A percentile compares a stretch with the other conserved stretches of the same genome.
phyloP scores from a whole-genome alignment of 2,797 vertebrate species.

The Kryptopterus vitreolus region DNA sequence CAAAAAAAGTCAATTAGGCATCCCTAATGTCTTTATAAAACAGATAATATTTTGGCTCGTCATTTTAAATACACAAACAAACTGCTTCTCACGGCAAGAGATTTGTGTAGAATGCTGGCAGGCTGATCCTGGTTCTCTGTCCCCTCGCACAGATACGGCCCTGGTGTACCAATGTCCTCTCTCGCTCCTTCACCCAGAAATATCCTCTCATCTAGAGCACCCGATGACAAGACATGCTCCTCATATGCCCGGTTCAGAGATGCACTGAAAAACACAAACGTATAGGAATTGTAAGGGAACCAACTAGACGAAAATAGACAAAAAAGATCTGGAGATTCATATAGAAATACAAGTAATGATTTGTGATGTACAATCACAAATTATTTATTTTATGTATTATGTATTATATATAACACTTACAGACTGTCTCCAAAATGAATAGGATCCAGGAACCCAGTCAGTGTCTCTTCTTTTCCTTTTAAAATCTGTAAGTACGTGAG shows the following conservation, averaged over 20 bases:
- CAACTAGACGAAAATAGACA: neutral
- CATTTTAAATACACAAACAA: neutral
- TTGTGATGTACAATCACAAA: no score
- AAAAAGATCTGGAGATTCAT: neutral
- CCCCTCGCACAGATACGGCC: slow-evolving; percentile 72
- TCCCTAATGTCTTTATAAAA: neutral
- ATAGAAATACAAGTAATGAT: neutral
- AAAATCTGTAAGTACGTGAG: slow-evolving; percentile 76
- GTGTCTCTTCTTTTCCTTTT: slow-evolving; percentile 86
- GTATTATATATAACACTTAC: slow-evolving; percentile 77
- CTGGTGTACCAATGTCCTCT: slow-evolving; percentile 87
- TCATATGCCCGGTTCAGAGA: slow-evolving; percentile 90
- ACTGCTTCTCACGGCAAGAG: slow-evolving; percentile 60
- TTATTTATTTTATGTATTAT: no score
- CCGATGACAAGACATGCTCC: slow-evolving; percentile 86
- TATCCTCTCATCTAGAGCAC: slow-evolving; percentile 89
- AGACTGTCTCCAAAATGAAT: slow-evolving; percentile 89
- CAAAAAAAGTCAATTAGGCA: no score
- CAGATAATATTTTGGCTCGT: neutral
- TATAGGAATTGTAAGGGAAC: neutral
- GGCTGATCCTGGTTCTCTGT: slow-evolving; percentile 64
- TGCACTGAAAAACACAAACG: slow-evolving; percentile 68
- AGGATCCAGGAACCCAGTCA: slow-evolving; percentile 90
- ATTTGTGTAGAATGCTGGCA: slow-evolving; percentile 73
- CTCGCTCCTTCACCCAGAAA: slow-evolving; percentile 88